phyloP scores from a whole-genome alignment of 2,888 invertebrate genomes.

The Listrodromus nycthemerus region DNA sequence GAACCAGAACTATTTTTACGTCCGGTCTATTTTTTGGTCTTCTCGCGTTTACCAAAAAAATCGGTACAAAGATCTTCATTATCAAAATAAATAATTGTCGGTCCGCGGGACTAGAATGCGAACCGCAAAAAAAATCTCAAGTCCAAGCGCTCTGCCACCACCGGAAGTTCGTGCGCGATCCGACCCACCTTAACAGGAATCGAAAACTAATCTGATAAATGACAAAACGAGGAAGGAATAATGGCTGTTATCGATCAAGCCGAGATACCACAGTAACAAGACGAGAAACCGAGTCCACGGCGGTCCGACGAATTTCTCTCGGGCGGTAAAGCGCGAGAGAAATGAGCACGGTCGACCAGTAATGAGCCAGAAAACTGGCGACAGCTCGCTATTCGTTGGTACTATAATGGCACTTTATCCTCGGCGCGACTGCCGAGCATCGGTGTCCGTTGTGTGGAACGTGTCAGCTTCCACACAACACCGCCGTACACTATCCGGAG shows the following conservation, averaged over 20 bases:
- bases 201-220: background rate
- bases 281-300: background rate
- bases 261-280: background rate
- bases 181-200: background rate
- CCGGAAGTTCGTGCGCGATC: too few species aligned
- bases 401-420: constrained; percentile 62
- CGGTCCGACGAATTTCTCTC: constrained; percentile 6
- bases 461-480: constrained; percentile 42
- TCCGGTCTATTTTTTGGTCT: too few species aligned
- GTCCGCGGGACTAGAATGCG: too few species aligned
- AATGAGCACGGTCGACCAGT: constrained; percentile 74
- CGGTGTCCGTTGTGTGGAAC: background rate
- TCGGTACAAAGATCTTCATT: too few species aligned
- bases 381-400: constrained; percentile 80
- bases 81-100: too few species aligned
- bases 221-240: background rate
- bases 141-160: too few species aligned
- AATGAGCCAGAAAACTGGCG: constrained; percentile 84
- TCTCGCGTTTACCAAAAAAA: too few species aligned
- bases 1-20: too few species aligned
- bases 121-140: too few species aligned
- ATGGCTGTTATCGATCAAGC: constrained; percentile 8
- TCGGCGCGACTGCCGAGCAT: constrained; percentile 48
- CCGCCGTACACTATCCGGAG: constrained; percentile 4
- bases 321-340: constrained; percentile 42